These are phyloP conservation scores for Synergus umbraculus DNA, from an alignment of 2,888 invertebrate species.

Conservation along the genomic window DNA sequence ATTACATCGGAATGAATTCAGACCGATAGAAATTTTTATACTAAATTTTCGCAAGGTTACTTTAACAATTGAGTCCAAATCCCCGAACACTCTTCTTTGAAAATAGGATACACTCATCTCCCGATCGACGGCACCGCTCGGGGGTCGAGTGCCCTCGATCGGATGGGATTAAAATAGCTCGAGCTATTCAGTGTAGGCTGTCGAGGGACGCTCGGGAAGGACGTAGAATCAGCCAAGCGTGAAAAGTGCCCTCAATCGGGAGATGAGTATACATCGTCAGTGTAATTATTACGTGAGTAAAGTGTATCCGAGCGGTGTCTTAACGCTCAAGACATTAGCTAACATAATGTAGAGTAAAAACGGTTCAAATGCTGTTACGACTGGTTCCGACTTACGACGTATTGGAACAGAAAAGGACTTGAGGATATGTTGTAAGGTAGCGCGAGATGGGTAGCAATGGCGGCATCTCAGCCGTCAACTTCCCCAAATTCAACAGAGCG, in stretches of 20 bases:
- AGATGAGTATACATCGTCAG: too few species aligned
- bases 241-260: too few species aligned
- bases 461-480: slow-evolving; percentile 70
- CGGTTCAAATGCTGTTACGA: slow-evolving; percentile 41
- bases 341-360: background rate
- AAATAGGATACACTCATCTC: background rate
- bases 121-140: too few species aligned
- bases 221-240: too few species aligned
- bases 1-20: too few species aligned
- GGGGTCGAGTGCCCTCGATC: too few species aligned
- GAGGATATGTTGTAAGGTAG: slow-evolving; percentile 36
- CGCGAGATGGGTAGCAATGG: slow-evolving; percentile 59
- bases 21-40: too few species aligned
- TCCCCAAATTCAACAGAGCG: slow-evolving; percentile 69
- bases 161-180: too few species aligned
- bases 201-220: too few species aligned
- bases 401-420: slow-evolving; percentile 38
- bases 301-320: background rate
- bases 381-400: background rate
- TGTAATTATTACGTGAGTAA: background rate
- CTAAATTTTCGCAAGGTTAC: too few species aligned
- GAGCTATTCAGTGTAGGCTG: too few species aligned
- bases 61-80: background rate
- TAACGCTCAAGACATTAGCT: background rate
- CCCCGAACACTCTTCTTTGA: background rate